Conservation (phyloP, 2,888 invertebrate species). For the Kuschelorhynchus macadamiae region DNA sequence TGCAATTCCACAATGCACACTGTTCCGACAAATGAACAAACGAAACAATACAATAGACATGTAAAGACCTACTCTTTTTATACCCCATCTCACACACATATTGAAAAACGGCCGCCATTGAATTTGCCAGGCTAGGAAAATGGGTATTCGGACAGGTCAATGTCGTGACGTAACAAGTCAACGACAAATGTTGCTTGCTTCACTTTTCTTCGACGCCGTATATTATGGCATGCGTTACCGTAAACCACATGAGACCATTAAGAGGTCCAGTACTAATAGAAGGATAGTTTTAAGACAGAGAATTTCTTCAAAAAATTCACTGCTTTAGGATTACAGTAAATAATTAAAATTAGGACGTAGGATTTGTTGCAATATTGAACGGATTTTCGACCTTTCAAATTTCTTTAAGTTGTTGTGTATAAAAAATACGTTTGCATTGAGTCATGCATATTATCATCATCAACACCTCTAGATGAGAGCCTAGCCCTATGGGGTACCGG, state of each 20-base stretch:
- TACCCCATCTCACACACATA: slow-evolving; percentile 11
- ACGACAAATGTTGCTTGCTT: slow-evolving; percentile 16
- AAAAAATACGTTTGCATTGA: no score
- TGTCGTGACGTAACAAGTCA: slow-evolving; percentile 38
- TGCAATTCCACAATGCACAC: not conserved
- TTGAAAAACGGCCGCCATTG: slow-evolving; percentile 24
- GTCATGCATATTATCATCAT: no score
- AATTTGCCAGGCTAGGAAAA: slow-evolving; percentile 30
- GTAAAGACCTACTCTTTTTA: slow-evolving; percentile 30
- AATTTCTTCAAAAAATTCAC: no score
- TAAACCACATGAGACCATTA: slow-evolving; percentile 2
- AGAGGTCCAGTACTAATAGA: slow-evolving; percentile 7
- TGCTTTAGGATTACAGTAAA: no score
- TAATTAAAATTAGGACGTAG: no score
- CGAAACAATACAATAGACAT: slow-evolving; percentile 3
- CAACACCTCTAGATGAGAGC: no score
- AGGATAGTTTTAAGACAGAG: no score
- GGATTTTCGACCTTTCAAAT: no score
- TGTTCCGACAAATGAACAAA: not conserved
- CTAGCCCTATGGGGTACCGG: no score
- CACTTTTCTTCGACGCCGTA: slow-evolving; percentile 31
- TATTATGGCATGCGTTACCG: not conserved
- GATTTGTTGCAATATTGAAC: no score
- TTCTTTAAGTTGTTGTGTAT: no score
- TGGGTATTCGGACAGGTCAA: slow-evolving; percentile 32